Evolutionary conservation across 2,797 vertebrate genomes (phyloP).

Genomic region (Australoheros facetus): DNA sequence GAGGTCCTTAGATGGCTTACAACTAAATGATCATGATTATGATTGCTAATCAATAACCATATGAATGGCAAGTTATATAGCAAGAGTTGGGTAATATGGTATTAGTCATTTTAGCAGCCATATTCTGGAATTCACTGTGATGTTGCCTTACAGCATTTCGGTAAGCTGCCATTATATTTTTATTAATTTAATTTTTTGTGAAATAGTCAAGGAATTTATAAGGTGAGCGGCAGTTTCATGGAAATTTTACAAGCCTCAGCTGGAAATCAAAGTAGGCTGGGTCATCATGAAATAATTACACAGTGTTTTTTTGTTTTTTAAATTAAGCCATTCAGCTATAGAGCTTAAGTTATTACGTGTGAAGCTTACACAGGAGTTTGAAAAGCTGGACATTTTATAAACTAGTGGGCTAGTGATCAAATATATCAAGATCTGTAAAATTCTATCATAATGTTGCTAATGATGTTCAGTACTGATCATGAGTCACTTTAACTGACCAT

Average conservation of each 20-base stretch:
- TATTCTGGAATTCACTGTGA: conserved; percentile 1
- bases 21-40: conserved; percentile 42
- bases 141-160: not conserved
- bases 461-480: not conserved
- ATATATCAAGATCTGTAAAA: not conserved
- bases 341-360: not conserved
- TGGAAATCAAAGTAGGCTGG: not conserved
- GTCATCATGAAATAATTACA: not conserved
- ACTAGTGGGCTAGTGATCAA: not conserved
- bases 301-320: not conserved
- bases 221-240: not conserved
- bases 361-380: not conserved
- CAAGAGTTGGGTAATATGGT: not conserved
- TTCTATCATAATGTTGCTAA: not conserved
- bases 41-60: conserved; percentile 64
- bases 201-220: not conserved
- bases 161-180: not conserved
- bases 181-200: not conserved
- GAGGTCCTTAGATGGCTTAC: conserved; percentile 55
- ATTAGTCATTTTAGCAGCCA: not conserved
- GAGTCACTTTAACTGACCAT: conserved; percentile 3
- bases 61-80: conserved; percentile 9
- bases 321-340: not conserved
- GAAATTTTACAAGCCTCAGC: not conserved
- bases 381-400: not conserved